Base-by-base conservation (phyloP, 2,113 vertebrate species). In the Miniopterus natalensis region DNA sequence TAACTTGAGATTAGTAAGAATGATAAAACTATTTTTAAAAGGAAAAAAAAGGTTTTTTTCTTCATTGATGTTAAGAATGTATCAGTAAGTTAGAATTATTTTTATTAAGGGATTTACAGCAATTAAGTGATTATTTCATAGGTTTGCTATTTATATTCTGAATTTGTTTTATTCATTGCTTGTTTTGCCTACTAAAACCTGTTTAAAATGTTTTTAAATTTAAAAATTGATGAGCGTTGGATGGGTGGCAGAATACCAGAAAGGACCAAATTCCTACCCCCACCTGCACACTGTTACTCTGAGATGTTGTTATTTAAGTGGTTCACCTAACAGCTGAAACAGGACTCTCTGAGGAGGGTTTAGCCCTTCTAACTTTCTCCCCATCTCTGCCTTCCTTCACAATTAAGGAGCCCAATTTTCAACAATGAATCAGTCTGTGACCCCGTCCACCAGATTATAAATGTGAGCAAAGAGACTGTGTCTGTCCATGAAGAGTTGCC, bases 1-100 rank as follows among this genome's bases (percentile, higher is more conserved):
- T 85, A 71, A 59, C 73, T 97, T 91, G 75, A 49, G 63, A 77
- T 97, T 66, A 97, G 61, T 61, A 81, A 66, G 61, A n/a, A 95
- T 63, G 90, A 92, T 95, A 71, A 96, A 96, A 94, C 74, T 66
- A 47, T 73, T 14, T 95, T 84, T 15, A 1, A 88, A 27, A 65
- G 3, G 49, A 92, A 84, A 96, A 89, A 36, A 36, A 92, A 95
- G 95, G 15, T 45, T 12, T 95, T 95, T 70, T 14, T 71, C 3
- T 96, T 95, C 18, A 55, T 77, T 97, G 75, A 45, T 68, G 2
- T 92, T 96, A 83, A 75, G n/a, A 61, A 40, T 91, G 15, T n/a
- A 75, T 21, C 23, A 36, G 63, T 92, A 93, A 42, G 63, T 91
- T 92, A 95, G 55, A 95, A 77, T 87, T 81, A 71, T 78, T 87